Evolutionary conservation across 2,113 vertebrate genomes (phyloP), one percentile per base, ranked within the genome.

Genomic region (Vicugna pacos): DNA sequence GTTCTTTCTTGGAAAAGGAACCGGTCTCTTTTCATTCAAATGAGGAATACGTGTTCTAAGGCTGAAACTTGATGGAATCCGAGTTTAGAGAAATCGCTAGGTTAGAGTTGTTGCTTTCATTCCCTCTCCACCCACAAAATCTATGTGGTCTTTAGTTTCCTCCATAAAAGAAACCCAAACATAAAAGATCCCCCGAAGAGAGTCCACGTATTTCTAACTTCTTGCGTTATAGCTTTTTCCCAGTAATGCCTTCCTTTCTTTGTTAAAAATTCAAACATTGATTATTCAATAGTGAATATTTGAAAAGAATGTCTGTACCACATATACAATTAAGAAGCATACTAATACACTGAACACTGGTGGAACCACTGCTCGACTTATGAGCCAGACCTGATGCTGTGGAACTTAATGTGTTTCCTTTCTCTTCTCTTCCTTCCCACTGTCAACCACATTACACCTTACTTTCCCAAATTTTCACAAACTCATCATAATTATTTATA

Each of bases 1-100:
- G 10, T 67, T 79, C 72, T 85, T 94, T 83, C 77, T 94, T 80
- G 48, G 75, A n/a, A 92, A 76, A 95, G 56, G 52, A 92, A 70
- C 70, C 56, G 7, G 2, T 88, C 26, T 85, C 42, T 60, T 35
- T 38, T 46, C 38, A 64, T 88, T 70, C 65, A 16, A 72, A 60
- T n/a, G 50, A 4, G 56, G 22, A 84, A 72, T 90, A 4, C n/a
- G 22, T 72, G 9, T 54, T 84, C 38, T 62, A 54, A 54, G 32
- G 10, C 46, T 91, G 58, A 72, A 83, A 56, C 30, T 14, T 92
- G 46, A 26, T 54, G 32, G 48, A 4, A 83, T 85, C 52, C 48
- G 72, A 88, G 30, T 93, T 72, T 81, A 62, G 85, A 85, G 62
- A 81, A 85, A 38, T 91, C 11, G 38, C 20, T 24, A 70, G 8